Conservation (phyloP, 1,140 invertebrate species). For the Pogonomyrmex barbatus region DNA sequence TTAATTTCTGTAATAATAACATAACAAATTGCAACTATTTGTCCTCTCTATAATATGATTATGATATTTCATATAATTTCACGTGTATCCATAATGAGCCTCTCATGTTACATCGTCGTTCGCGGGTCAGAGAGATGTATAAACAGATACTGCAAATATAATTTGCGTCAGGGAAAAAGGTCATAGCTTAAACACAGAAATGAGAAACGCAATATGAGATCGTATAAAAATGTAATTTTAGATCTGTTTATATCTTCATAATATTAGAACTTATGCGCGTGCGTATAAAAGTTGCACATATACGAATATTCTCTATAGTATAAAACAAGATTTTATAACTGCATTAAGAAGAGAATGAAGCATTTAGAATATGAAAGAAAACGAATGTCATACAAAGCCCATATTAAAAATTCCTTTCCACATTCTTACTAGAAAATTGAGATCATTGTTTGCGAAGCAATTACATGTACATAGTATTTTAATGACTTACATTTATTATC, state of each 20-base stretch:
- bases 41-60: not conserved
- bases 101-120: conserved; percentile 4
- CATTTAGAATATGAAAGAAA: not conserved
- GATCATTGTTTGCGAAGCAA: not conserved
- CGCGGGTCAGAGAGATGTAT: not conserved
- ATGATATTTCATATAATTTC: conserved; percentile 27
- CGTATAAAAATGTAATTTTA: conserved; percentile 18
- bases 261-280: conserved; percentile 12
- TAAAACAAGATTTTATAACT: conserved; percentile 21
- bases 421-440: not conserved
- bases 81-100: not conserved
- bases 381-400: not conserved
- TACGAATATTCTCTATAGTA: not conserved
- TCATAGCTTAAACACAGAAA: conserved; percentile 17
- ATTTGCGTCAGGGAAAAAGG: not conserved
- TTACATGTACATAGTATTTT: conserved; percentile 6
- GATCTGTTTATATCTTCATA: conserved; percentile 12
- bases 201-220: conserved; percentile 15
- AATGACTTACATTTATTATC: not conserved
- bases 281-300: not conserved
- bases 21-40: not conserved
- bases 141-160: not conserved
- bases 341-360: not conserved
- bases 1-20: not conserved
- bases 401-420: conserved; percentile 7